These are phyloP conservation scores for Apomyelois bistriatella DNA, from an alignment of 2,888 invertebrate genomes.

Conservation along the genomic window DNA sequence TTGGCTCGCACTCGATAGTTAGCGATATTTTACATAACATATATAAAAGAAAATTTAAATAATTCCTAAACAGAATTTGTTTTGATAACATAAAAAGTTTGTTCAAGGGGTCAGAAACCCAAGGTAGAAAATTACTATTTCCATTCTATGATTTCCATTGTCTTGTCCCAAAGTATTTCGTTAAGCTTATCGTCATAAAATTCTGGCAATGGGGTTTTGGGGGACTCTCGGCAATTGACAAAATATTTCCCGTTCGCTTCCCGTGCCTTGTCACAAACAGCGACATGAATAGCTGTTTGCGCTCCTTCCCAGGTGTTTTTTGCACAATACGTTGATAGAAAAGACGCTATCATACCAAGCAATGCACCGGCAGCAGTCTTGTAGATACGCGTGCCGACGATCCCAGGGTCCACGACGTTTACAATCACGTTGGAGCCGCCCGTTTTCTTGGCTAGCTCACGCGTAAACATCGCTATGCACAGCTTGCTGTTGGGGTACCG, in stretches of 20 bases:
- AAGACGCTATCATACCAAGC: constrained; percentile 44
- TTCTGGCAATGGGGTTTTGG: constrained; percentile 58
- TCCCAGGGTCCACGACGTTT: constrained; percentile 27
- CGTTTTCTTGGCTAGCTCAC: neutral
- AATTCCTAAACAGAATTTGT: too few relatives aligned
- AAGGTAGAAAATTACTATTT: neutral
- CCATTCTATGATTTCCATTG: constrained; percentile 16
- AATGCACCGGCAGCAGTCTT: constrained; percentile 35
- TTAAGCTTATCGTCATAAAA: constrained; percentile 76
- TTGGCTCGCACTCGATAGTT: too few relatives aligned
- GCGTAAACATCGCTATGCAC: constrained; percentile 23
- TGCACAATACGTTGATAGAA: neutral
- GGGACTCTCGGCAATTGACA: constrained; percentile 49
- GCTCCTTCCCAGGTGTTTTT: constrained; percentile 30
- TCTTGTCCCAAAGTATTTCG: constrained; percentile 31
- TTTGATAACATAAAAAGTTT: too few relatives aligned
- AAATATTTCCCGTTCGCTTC: constrained; percentile 79
- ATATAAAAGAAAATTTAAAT: too few relatives aligned
- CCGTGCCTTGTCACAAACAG: constrained; percentile 44
- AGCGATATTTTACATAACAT: too few relatives aligned
- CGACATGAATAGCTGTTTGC: neutral
- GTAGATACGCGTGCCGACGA: constrained; percentile 25
- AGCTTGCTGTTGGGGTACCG: constrained; percentile 18
- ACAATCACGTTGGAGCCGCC: constrained; percentile 12
- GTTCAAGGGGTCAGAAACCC: neutral